A percentile compares a stretch with the other conserved stretches of the same genome.
phyloP scores from a whole-genome alignment of 2,113 vertebrate genomes.

The Ariopsis seemanni region DNA sequence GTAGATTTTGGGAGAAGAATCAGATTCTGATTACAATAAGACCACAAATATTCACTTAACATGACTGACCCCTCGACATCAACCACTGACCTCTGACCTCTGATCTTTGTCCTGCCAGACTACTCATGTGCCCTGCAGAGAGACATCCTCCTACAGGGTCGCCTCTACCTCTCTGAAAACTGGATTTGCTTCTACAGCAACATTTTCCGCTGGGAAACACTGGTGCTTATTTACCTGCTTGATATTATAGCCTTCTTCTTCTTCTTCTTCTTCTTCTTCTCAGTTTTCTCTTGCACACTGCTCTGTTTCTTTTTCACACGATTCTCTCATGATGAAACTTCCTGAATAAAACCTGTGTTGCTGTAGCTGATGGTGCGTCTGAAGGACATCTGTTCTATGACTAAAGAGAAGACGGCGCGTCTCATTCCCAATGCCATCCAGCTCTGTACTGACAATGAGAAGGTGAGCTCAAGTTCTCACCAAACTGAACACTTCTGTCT shows the following conservation, averaged over 20 bases:
- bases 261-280: constrained; percentile 52
- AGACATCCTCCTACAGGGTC: constrained; percentile 98
- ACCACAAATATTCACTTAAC: no score
- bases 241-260: constrained; percentile 75
- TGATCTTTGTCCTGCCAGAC: constrained; percentile 81
- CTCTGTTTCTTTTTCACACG: background rate
- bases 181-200: constrained; percentile 99
- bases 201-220: constrained; percentile 99
- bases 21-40: background rate
- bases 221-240: constrained; percentile 83
- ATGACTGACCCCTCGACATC: background rate
- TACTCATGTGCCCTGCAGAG: constrained; percentile 98
- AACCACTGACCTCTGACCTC: constrained; percentile 25
- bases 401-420: constrained; percentile 97
- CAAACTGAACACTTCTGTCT: background rate
- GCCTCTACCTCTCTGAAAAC: constrained; percentile 99
- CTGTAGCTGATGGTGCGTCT: constrained; percentile 90
- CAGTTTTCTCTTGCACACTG: background rate
- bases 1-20: background rate
- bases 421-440: constrained; percentile 99
- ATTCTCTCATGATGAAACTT: background rate
- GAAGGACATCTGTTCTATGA: constrained; percentile 99
- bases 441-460: constrained; percentile 97
- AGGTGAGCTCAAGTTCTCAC: constrained; percentile 74
- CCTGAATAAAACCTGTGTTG: background rate